Conservation (phyloP, 2,888 invertebrate species). For the Pyrgus malvae region DNA sequence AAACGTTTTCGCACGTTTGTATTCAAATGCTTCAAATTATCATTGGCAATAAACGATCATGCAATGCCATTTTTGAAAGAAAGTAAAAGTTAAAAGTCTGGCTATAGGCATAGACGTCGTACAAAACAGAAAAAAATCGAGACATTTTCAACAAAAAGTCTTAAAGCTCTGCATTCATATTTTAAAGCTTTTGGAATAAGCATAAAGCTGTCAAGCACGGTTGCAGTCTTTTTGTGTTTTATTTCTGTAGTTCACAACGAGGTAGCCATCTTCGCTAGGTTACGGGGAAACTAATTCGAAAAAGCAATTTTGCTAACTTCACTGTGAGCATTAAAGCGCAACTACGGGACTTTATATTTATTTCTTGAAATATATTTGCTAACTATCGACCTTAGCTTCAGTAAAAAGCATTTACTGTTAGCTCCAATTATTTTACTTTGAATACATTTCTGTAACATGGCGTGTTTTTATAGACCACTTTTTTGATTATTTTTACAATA, state of each 20-base stretch:
- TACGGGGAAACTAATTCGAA: neutral
- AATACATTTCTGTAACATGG: no score
- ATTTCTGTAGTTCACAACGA: neutral
- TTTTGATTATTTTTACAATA: no score
- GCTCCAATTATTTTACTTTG: no score
- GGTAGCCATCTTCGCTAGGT: neutral
- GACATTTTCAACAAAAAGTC: neutral
- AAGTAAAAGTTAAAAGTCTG: no score
- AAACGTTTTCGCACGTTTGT: no score
- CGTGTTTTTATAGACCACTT: no score
- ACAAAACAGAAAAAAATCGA: no score
- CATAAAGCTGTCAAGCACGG: neutral
- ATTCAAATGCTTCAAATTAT: no score
- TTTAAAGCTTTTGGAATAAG: neutral
- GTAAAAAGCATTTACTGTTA: neutral
- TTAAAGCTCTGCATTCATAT: neutral
- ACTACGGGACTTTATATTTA: neutral
- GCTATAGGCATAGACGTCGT: no score
- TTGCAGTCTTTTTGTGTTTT: neutral
- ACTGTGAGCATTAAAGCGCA: neutral
- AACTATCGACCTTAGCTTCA: slow-evolving; percentile 10
- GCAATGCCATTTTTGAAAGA: no score
- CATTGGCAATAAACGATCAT: no score
- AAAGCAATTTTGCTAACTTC: slow-evolving; percentile 6
- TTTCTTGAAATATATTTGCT: slow-evolving; percentile 4